A percentile compares a stretch with the other conserved stretches of the same genome.
These are phyloP conservation scores for Sebastes hopkinsi DNA, from an alignment of 2,797 vertebrate species.

Conservation along the genomic window DNA sequence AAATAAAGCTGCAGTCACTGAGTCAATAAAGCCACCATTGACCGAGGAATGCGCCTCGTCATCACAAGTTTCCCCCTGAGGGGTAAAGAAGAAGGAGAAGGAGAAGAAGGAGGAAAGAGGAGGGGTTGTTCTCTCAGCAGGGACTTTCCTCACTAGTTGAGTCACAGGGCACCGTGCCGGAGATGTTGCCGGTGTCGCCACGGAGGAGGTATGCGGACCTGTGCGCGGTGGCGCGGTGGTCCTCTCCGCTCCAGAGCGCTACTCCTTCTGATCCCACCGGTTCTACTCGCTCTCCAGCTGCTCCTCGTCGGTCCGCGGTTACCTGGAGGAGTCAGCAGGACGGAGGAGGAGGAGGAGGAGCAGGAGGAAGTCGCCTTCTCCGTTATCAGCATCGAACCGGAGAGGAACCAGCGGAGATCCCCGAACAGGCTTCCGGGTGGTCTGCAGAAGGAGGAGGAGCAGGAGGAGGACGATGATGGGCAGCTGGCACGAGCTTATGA, in stretches of 20 bases:
- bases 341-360: not conserved
- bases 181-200: constrained; percentile 48
- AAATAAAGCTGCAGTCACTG: constrained; percentile 34
- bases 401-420: constrained; percentile 13
- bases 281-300: constrained; percentile 70
- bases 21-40: constrained; percentile 40
- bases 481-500: constrained; percentile 49
- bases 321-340: constrained; percentile 8
- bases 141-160: constrained; percentile 61
- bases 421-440: constrained; percentile 10
- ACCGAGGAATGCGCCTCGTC: constrained; percentile 72
- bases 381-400: constrained; percentile 77
- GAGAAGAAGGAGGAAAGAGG: constrained; percentile 25
- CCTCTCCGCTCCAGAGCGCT: constrained; percentile 27
- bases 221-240: constrained; percentile 27
- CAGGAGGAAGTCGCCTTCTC: constrained; percentile 55
- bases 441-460: constrained; percentile 22
- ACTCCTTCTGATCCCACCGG: constrained; percentile 54
- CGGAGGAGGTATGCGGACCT: constrained; percentile 60
- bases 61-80: constrained; percentile 51
- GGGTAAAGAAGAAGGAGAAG: constrained; percentile 27
- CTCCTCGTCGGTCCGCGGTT: constrained; percentile 57
- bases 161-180: constrained; percentile 33
- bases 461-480: constrained; percentile 16
- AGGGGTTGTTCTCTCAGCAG: constrained; percentile 58